Evolutionary conservation across 2,888 invertebrate genomes (phyloP).

Genomic region (Ethmia dodecea): DNA sequence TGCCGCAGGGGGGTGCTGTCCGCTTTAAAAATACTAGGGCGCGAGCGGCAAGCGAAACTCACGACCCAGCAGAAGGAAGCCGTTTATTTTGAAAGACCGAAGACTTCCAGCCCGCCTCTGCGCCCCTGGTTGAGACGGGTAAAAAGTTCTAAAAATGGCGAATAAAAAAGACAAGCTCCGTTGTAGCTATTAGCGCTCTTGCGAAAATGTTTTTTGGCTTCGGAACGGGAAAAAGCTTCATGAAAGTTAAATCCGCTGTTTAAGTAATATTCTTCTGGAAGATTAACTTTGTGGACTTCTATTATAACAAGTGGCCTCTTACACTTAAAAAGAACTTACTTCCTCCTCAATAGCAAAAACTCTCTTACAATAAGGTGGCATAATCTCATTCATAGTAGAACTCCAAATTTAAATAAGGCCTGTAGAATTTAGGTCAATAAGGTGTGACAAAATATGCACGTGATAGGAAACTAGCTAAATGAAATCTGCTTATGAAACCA

Average conservation of each 20-base stretch:
- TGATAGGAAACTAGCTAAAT: no score
- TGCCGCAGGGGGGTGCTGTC: slow-evolving; percentile 64
- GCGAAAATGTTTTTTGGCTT: slow-evolving; percentile 44
- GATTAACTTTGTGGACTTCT: slow-evolving; percentile 12
- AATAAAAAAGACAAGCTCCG: slow-evolving; percentile 34
- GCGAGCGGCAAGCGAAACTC: slow-evolving; percentile 50
- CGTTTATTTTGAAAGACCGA: slow-evolving; percentile 67
- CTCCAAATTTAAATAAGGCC: no score
- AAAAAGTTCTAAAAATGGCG: slow-evolving; percentile 49
- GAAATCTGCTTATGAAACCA: no score
- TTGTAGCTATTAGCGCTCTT: slow-evolving; percentile 41
- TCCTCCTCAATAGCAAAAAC: no score
- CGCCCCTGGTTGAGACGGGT: slow-evolving; percentile 42
- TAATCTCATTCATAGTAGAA: no score
- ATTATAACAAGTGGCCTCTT: slow-evolving; percentile 9
- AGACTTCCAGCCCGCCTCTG: slow-evolving; percentile 42
- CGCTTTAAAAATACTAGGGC: slow-evolving; percentile 74
- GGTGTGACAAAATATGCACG: no score
- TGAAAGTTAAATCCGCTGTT: slow-evolving; percentile 29
- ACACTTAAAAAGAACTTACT: no score
- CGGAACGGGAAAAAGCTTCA: slow-evolving; percentile 26
- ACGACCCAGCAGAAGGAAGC: slow-evolving; percentile 59
- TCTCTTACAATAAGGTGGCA: no score
- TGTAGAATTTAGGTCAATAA: no score
- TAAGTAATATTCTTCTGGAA: slow-evolving; percentile 14